Evolutionary conservation across 2,888 invertebrate species (phyloP).

Genomic region (Lamproptera curius): DNA sequence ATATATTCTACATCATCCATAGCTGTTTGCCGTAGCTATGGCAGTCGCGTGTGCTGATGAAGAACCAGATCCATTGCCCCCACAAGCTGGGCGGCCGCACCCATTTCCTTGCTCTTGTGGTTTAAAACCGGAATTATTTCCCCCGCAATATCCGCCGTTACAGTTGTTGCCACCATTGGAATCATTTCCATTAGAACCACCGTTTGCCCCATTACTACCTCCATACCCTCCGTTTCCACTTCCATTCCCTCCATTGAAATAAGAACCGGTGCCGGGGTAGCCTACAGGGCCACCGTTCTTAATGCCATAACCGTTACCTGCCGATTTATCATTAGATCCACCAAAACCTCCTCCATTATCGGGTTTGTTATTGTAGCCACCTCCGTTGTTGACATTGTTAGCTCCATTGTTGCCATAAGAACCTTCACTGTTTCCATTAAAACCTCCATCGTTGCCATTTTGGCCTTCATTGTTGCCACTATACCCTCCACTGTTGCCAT

Average conservation of each 20-base stretch:
- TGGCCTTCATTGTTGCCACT: conserved; percentile 30
- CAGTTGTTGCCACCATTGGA: not conserved
- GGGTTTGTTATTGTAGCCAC: no score
- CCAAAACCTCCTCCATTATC: no score
- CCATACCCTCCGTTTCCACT: not conserved
- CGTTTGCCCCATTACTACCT: not conserved
- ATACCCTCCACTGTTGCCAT: not conserved
- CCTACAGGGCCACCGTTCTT: no score
- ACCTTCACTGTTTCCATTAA: no score
- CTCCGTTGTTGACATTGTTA: no score
- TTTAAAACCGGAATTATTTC: not conserved
- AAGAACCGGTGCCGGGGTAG: no score
- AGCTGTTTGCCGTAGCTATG: not conserved
- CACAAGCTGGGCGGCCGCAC: not conserved
- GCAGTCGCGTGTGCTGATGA: not conserved
- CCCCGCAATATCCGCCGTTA: not conserved
- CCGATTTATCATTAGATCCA: no score
- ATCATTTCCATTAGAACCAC: not conserved
- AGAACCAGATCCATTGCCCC: not conserved
- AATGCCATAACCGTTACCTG: no score
- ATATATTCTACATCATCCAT: no score
- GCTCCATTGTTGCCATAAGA: no score
- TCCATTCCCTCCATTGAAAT: not conserved
- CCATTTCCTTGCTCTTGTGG: not conserved
- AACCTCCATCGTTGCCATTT: conserved; percentile 33